Evolutionary conservation across 2,888 invertebrate species (phyloP).

Genomic region (Sicus ferrugineus): DNA sequence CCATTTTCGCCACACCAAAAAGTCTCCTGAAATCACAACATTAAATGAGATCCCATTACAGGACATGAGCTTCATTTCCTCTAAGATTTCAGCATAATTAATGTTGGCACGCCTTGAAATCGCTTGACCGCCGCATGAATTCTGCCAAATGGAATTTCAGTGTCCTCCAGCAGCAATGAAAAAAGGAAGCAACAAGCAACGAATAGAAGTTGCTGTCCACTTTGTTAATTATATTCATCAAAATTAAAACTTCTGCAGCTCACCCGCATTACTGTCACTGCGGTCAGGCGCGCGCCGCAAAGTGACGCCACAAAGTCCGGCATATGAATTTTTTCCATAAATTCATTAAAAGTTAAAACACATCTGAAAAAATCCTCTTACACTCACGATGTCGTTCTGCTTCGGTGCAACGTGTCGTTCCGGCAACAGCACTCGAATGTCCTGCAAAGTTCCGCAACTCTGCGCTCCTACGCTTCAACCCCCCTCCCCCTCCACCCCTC

Average conservation of each 20-base stretch:
- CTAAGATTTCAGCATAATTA: conserved; percentile 25
- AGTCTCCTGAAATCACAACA: no score
- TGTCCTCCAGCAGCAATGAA: conserved; percentile 12
- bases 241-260: conserved; percentile 22
- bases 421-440: not conserved
- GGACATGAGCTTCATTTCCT: no score
- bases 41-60: no score
- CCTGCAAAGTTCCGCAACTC: not conserved
- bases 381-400: not conserved
- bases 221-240: conserved; percentile 30
- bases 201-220: conserved; percentile 12
- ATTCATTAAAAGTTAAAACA: not conserved
- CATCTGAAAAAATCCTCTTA: not conserved
- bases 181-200: conserved; percentile 15
- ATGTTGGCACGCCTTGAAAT: conserved; percentile 35
- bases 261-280: not conserved
- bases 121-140: conserved; percentile 2
- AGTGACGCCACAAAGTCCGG: not conserved
- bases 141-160: conserved; percentile 28
- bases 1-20: no score
- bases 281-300: not conserved
- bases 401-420: not conserved
- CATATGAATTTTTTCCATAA: not conserved
- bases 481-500: not conserved
- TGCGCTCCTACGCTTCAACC: not conserved